Evolutionary conservation across 2,797 vertebrate species (phyloP), one percentile per base, ranked within the genome.

Genomic region (Enoplosus armatus): DNA sequence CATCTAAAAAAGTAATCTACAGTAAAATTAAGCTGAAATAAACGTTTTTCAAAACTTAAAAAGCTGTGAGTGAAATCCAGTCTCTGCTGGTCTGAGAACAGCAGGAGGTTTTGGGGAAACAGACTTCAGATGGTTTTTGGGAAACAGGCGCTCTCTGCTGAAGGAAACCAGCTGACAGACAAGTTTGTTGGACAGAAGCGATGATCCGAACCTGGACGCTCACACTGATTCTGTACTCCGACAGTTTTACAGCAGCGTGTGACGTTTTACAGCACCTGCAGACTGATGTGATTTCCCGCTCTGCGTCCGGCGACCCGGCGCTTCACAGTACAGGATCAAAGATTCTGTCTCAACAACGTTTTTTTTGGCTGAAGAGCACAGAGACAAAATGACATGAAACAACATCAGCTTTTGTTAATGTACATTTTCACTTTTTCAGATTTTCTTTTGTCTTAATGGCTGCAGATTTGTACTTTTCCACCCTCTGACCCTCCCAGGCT

Each of bases 291-390:
- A 12, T 45, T 68, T 33, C 10, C n/a, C 6, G 6, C 27, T 41
- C 61, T 56, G 22, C 41, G 37, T 20, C 8, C 2, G 15, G 2
- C 31, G 7, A 8, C 9, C 33, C 41, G 3, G 53, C 6, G 10
- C 26, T 14, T 35, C 22, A 24, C 60, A 27, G 72, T 24, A 76
- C 68, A 56, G 53, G 65, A 80, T 84, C 29, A 88, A 79, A 82
- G 86, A 86, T 90, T 91, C 88, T 89, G 90, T 92, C 75, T 71
- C 75, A 87, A 85, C 61, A 6, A 47, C 41, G 15, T 10, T 91
- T 53, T 82, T 83, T 91, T 88, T 93, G 92, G 91, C 92, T 90
- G 87, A 91, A 76, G 22, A 91, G 85, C 92, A 92, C 87, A 54
- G 51, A 90, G 75, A 85, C 84, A 84, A 84, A 82, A 77, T 88